Conservation (phyloP, 2,113 vertebrate species). For the Myanophis thanlyinensis region DNA sequence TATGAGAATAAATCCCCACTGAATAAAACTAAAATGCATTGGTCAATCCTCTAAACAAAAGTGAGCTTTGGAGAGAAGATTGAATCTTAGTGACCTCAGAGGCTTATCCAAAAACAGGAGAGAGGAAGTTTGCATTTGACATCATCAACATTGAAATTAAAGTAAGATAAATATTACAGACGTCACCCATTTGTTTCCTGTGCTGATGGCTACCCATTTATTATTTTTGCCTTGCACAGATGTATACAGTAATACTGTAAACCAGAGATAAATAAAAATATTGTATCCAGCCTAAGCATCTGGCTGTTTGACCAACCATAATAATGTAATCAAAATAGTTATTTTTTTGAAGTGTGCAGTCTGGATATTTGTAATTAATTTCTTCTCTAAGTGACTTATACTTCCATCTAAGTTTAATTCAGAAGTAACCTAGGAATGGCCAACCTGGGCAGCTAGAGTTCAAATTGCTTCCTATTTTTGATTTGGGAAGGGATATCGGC, state of each 20-base stretch:
- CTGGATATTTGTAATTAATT: neutral
- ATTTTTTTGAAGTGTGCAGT: neutral
- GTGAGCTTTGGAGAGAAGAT: neutral
- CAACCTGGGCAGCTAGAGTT: neutral
- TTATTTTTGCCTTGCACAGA: neutral
- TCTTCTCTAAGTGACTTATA: neutral
- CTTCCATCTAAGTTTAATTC: neutral
- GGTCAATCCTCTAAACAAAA: neutral
- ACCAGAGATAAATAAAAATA: too few species aligned
- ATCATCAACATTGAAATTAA: neutral
- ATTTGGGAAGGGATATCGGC: neutral
- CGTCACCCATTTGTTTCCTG: constrained; percentile 14
- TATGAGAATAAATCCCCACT: neutral
- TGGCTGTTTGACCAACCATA: too few species aligned
- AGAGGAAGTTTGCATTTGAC: neutral
- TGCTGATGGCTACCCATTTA: neutral
- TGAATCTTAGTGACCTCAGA: neutral
- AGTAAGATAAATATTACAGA: constrained; percentile 5
- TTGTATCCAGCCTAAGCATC: too few species aligned
- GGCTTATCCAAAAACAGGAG: neutral
- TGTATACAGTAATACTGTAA: neutral
- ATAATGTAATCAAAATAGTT: too few species aligned
- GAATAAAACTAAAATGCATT: neutral
- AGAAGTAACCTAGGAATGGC: neutral
- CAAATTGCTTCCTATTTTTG: neutral